Evolutionary conservation across 2,888 invertebrate genomes (phyloP), one percentile per base, ranked within the genome.

Genomic region (Tipula confusa): DNA sequence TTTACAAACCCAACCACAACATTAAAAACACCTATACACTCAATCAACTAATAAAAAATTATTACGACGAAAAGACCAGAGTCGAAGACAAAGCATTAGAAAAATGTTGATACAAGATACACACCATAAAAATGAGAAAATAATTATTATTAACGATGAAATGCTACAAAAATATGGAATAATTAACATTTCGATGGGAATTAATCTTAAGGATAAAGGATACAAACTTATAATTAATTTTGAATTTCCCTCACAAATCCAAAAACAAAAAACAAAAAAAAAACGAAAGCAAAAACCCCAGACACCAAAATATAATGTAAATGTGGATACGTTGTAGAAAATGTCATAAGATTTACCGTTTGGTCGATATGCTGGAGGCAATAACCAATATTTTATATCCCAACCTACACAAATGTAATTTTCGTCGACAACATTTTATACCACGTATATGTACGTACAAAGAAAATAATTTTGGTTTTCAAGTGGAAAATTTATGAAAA

Each of bases 151-250:
- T 43, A 64, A 64, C 64, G 64, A 24, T 64, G 64, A 64, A 64
- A 24, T 24, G 36, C 11, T 36, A 36, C 9, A 36, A 43, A 43
- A 64, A 64, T 64, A 64, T 18, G 24, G 24, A 64, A 64, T 24
- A 64, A 64, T 64, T 64, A 64, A 64, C 64, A 64, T 64, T 64
- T 64, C 64, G 24, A 64, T 64, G 24, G 24, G 24, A 64, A 64
- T 64, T 64, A 64, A 64, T 64, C 64, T 24, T 24, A 18, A 64
- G 18, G 64, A 64, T 64, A 64, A 24, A 64, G 24, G 64, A 24
- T 64, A 64, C 24, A 64, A 64, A 64, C 64, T 64, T 24, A 64
- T 64, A 64, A 64, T 64, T 24, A 64, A 64, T 64, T 64, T 64
- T 24, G 24, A 64, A 24, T 24, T 24, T 18, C 24, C 18, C 64